phyloP scores from a whole-genome alignment of 2,888 invertebrate species.

The Melanophora roralis region DNA sequence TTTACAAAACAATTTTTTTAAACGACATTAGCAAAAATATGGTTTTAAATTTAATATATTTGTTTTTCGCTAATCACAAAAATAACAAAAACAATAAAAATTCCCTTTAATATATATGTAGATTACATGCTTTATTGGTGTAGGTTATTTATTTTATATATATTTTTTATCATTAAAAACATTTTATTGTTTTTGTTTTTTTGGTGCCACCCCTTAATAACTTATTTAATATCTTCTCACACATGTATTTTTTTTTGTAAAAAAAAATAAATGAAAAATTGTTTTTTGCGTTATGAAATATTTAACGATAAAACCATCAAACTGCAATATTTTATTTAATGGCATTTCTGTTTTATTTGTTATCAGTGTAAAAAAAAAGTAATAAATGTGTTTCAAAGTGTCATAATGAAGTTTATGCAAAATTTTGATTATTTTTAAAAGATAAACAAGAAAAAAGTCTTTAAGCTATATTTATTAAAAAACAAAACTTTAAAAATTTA shows the following conservation, averaged over 20 bases:
- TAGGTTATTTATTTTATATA: slow-evolving; percentile 8
- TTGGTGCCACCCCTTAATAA: slow-evolving; percentile 32
- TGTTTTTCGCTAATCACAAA: not conserved
- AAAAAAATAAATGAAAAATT: too few species aligned
- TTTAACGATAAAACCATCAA: slow-evolving; percentile 8
- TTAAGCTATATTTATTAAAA: too few species aligned
- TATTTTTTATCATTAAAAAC: slow-evolving; percentile 26
- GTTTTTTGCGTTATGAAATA: not conserved
- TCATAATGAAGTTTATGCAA: slow-evolving; percentile 3
- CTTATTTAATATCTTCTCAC: slow-evolving; percentile 2
- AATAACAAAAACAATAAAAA: not conserved
- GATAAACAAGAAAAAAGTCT: not conserved
- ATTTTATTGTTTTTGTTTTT: slow-evolving; percentile 6
- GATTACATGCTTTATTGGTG: slow-evolving; percentile 19
- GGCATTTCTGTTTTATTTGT: not conserved
- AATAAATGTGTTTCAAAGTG: slow-evolving; percentile 3
- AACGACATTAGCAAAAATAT: too few species aligned
- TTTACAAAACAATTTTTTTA: too few species aligned
- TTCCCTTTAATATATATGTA: not conserved
- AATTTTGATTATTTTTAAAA: slow-evolving; percentile 1
- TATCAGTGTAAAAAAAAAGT: not conserved
- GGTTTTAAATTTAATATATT: not conserved
- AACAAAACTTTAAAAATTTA: too few species aligned
- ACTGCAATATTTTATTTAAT: slow-evolving; percentile 7
- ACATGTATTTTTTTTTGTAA: slow-evolving; percentile 1